Percentiles rank a stretch among this genome's conserved stretches.
Conservation (phyloP, 2,888 invertebrate genomes). For the Dioctria linearis region DNA sequence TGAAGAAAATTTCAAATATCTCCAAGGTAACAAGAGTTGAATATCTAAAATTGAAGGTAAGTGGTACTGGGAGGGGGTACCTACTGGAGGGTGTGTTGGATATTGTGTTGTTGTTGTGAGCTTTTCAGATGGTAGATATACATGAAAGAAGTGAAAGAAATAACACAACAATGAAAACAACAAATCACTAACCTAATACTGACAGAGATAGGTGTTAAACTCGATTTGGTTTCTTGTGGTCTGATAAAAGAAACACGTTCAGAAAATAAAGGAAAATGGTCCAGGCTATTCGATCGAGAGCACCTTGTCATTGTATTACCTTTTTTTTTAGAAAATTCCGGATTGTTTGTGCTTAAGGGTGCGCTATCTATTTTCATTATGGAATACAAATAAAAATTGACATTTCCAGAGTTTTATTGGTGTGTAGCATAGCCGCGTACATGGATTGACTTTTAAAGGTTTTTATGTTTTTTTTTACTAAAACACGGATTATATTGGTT, state of each 20-base stretch:
- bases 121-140: background rate
- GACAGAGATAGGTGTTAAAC: background rate
- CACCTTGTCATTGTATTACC: no score
- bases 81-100: background rate
- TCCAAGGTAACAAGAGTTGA: background rate
- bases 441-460: background rate
- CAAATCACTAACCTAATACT: background rate
- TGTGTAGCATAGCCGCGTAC: background rate
- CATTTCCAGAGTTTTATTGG: background rate
- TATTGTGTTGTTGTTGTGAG: background rate
- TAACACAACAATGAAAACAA: background rate
- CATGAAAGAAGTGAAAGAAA: background rate
- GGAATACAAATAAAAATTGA: background rate
- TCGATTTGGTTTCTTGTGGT: slow-evolving; percentile 5
- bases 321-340: background rate
- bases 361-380: slow-evolving; percentile 11
- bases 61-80: background rate
- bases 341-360: background rate
- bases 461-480: background rate
- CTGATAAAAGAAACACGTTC: slow-evolving; percentile 38
- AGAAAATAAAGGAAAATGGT: slow-evolving; percentile 42
- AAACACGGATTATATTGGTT: no score
- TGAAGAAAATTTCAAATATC: slow-evolving; percentile 1
- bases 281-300: background rate
- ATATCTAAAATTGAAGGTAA: background rate